Conservation (phyloP, 2,113 vertebrate species). For the Oplegnathus fasciatus region DNA sequence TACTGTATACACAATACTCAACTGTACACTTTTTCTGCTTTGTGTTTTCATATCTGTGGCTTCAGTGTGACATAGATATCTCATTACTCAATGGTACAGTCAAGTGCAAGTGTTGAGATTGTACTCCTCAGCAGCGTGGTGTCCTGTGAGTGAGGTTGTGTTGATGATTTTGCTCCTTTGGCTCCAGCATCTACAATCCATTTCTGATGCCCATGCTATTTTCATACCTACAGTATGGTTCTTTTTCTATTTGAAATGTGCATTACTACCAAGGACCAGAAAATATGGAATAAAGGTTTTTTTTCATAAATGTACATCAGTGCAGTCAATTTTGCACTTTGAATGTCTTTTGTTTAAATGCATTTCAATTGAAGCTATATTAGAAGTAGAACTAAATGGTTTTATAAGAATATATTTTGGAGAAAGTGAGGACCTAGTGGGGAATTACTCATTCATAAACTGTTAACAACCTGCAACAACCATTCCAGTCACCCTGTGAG, state of each 20-base stretch:
- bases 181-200: constrained; percentile 51
- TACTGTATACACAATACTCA: constrained; percentile 22
- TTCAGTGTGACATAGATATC: constrained; percentile 63
- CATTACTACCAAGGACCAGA: constrained; percentile 60
- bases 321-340: constrained; percentile 50
- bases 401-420: neutral
- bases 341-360: constrained; percentile 49
- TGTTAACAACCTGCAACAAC: neutral
- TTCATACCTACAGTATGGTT: constrained; percentile 73
- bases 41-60: constrained; percentile 66
- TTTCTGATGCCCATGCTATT: constrained; percentile 67
- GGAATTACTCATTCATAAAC: neutral
- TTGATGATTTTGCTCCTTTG: constrained; percentile 57
- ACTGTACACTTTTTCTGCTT: constrained; percentile 53
- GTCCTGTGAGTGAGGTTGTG: constrained; percentile 65
- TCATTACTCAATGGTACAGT: constrained; percentile 68
- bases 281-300: constrained; percentile 75
- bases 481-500: neutral
- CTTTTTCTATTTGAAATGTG: constrained; percentile 77
- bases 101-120: constrained; percentile 62
- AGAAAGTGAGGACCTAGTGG: neutral
- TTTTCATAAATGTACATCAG: constrained; percentile 63
- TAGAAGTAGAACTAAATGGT: constrained; percentile 34
- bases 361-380: constrained; percentile 58
- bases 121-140: constrained; percentile 64